These are phyloP conservation scores for Hipposideros armiger DNA, from an alignment of 2,113 vertebrate species.

Conservation along the genomic window DNA sequence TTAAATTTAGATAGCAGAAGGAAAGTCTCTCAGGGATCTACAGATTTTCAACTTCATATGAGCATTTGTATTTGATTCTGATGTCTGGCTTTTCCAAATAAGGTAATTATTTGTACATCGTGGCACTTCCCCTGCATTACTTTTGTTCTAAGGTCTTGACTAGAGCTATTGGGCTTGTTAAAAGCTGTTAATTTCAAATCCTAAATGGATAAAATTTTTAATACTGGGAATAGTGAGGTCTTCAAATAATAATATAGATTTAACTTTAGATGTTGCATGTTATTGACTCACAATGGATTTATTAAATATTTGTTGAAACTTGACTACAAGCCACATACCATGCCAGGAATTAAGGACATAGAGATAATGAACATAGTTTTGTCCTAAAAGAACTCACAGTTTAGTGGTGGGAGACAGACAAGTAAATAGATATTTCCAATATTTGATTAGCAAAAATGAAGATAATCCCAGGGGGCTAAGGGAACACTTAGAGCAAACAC, in stretches of 20 bases:
- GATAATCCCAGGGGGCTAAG: neutral
- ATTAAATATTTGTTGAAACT: neutral
- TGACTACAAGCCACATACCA: neutral
- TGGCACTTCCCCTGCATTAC: constrained; percentile 66
- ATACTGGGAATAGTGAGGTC: neutral
- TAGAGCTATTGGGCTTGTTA: neutral
- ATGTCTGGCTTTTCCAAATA: constrained; percentile 66
- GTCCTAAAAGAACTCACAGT: neutral
- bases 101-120: constrained; percentile 65
- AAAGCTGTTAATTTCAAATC: constrained; percentile 50
- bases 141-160: constrained; percentile 42
- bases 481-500: neutral
- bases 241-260: neutral
- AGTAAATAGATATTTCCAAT: neutral
- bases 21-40: constrained; percentile 62
- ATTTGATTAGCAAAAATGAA: constrained; percentile 35
- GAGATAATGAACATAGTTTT: neutral
- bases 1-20: constrained; percentile 71
- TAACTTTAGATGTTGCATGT: neutral
- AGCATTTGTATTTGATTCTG: constrained; percentile 70
- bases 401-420: neutral
- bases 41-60: constrained; percentile 61
- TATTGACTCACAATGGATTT: neutral
- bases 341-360: neutral
- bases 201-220: neutral